These are phyloP conservation scores for Scelioninae gen. 1 DNA, from an alignment of 2,888 invertebrate species.

Conservation along the genomic window DNA sequence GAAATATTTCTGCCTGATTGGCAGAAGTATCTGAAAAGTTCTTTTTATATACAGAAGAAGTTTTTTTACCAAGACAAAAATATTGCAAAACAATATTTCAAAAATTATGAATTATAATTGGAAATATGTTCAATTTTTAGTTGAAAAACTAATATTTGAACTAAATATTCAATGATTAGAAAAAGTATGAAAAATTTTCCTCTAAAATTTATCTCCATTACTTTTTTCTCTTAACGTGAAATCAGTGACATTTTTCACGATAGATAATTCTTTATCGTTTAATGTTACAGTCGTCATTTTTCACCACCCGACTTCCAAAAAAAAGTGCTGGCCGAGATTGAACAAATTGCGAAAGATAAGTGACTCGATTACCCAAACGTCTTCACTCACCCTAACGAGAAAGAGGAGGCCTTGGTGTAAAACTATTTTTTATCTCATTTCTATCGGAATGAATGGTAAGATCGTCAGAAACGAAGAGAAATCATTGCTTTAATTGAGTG, in stretches of 20 bases:
- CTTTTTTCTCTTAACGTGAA: too few relatives aligned
- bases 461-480: not conserved
- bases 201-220: too few relatives aligned
- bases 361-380: constrained; percentile 42
- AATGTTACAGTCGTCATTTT: constrained; percentile 11
- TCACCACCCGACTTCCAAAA: constrained; percentile 8
- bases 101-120: too few relatives aligned
- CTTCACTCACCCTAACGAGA: constrained; percentile 33
- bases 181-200: too few relatives aligned
- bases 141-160: not conserved
- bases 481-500: constrained; percentile 31
- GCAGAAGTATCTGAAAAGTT: too few relatives aligned
- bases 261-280: constrained; percentile 14
- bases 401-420: constrained; percentile 11
- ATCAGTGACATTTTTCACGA: not conserved
- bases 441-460: not conserved
- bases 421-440: constrained; percentile 32
- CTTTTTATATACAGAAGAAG: too few relatives aligned
- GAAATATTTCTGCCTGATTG: too few relatives aligned
- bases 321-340: constrained; percentile 19
- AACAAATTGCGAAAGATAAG: constrained; percentile 40
- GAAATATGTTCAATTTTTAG: too few relatives aligned
- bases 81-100: too few relatives aligned
- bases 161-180: not conserved
- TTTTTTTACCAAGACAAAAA: too few relatives aligned